A percentile compares a stretch with the other conserved stretches of the same genome.
Evolutionary conservation across 1,140 invertebrate species (phyloP).

Genomic region (Piezodorus guildinii): DNA sequence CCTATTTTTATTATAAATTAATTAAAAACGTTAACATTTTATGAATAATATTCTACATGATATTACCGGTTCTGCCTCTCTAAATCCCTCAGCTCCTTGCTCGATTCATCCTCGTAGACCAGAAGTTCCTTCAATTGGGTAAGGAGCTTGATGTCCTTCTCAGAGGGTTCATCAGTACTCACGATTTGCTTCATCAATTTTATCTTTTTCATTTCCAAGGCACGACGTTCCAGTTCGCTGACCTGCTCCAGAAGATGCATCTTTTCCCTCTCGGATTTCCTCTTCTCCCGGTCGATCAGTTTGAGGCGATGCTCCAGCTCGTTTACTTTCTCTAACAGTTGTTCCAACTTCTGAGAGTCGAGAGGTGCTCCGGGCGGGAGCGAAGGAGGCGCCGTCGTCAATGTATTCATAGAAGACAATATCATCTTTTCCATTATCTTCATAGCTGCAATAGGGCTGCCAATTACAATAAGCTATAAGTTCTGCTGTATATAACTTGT

Average conservation of each 20-base stretch:
- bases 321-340: not conserved
- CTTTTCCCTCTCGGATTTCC: not conserved
- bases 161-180: not conserved
- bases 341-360: not conserved
- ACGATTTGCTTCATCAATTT: not conserved
- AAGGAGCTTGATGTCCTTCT: not conserved
- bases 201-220: not conserved
- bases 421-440: not conserved
- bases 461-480: not conserved
- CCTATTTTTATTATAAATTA: no score
- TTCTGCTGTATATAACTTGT: no score
- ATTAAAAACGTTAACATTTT: no score
- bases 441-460: conserved; percentile 2
- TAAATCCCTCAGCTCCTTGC: not conserved
- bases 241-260: not conserved
- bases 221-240: not conserved
- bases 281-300: not conserved
- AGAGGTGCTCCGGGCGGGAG: not conserved
- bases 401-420: no score
- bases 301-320: not conserved
- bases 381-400: no score
- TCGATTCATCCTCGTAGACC: not conserved
- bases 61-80: not conserved
- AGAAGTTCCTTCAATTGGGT: not conserved
- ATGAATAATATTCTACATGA: no score